Evolutionary conservation across 2,113 vertebrate species (phyloP), one percentile per base, ranked within the genome.

Genomic region (Cavia aperea): DNA sequence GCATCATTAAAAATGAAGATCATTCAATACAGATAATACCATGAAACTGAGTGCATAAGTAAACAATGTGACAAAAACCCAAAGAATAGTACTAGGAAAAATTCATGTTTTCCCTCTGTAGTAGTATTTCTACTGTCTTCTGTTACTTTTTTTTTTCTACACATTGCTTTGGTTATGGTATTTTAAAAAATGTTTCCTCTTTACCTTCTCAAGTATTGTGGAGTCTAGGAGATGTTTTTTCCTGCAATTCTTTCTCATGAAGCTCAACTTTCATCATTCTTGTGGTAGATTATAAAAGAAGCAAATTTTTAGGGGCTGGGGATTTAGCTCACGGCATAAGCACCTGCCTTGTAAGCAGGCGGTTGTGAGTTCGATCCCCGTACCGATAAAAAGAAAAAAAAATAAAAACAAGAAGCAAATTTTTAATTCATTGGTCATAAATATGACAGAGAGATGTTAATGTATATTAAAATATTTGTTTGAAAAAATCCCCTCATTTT

Each of bases 401-500:
- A 39, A 39, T 39, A 39, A 39, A 39, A 39, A 39, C 39, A 82
- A 83, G 7, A 4, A 54, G 72, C 93, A 81, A 33, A 70, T 93
- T 81, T 90, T 92, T 94, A 94, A 88, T 92, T 94, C 91, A 83
- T 43, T 87, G 81, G 75, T 90, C 81, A 94, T 58, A 18, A 75
- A 92, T 94, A 86, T 4, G 51, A 3, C 29, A 90, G 82, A 92
- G 26, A 60, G 54, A 60, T 56, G 18, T 62, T 94, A 75, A 90
- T 43, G n/a, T 90, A 33, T n/a, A 89, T 88, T 93, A 92, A 77
- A 63, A 51, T 81, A 4, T 96, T 94, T 95, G 12, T 93, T 97
- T 96, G 88, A 96, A 97, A 97, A 70, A 95, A 58, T 4, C 1
- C 15, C 9, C 70, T 93, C 75, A 56, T 0, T 92, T 88, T 88